A percentile compares a stretch with the other conserved stretches of the same genome.
These are phyloP conservation scores for Meta bourneti DNA, from an alignment of 2,888 invertebrate species.

Conservation along the genomic window DNA sequence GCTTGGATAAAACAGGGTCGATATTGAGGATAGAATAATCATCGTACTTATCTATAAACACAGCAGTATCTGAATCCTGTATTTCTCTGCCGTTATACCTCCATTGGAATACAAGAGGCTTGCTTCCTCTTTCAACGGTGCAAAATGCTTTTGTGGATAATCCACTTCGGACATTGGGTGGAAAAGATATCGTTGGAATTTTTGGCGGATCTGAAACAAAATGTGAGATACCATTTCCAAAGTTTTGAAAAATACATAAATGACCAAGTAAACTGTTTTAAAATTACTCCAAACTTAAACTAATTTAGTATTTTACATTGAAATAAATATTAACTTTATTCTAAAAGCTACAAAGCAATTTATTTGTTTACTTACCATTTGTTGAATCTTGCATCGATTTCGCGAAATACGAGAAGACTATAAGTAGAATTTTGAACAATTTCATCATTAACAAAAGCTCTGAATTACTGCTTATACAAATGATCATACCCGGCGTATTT, in stretches of 20 bases:
- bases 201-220: constrained; percentile 58
- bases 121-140: constrained; percentile 43
- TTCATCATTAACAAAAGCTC: neutral
- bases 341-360: neutral
- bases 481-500: no score
- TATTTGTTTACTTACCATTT: constrained; percentile 18
- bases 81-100: constrained; percentile 1
- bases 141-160: constrained; percentile 45
- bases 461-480: neutral
- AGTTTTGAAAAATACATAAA: no score
- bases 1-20: constrained; percentile 42
- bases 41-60: constrained; percentile 31
- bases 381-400: neutral
- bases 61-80: neutral
- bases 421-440: neutral
- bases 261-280: neutral
- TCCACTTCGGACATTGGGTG: constrained; percentile 57
- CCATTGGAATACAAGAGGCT: constrained; percentile 60
- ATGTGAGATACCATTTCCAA: neutral
- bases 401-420: neutral
- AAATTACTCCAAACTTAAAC: neutral
- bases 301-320: neutral
- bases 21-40: constrained; percentile 69
- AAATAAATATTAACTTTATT: neutral
- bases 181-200: constrained; percentile 54